Conservation (phyloP, 2,113 vertebrate genomes). For the Peromyscus californicus region DNA sequence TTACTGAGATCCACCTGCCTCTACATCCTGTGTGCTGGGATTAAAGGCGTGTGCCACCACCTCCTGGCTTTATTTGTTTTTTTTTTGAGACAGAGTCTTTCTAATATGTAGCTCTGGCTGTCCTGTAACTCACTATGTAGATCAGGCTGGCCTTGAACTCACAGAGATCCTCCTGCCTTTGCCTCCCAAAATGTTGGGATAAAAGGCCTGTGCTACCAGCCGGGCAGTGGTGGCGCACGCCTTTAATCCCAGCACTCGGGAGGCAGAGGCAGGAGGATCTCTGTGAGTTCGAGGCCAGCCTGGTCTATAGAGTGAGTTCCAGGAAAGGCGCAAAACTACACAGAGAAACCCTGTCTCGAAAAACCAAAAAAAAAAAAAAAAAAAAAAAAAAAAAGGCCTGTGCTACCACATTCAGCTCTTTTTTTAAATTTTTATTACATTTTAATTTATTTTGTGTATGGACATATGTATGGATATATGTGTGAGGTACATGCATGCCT, state of each 20-base stretch:
- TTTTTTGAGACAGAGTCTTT: neutral
- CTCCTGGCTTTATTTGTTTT: neutral
- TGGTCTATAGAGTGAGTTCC: too few relatives aligned
- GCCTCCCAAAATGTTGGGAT: neutral
- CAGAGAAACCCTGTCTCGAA: too few relatives aligned
- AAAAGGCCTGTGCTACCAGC: neutral
- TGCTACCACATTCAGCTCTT: neutral
- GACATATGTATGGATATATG: neutral
- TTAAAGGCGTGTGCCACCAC: neutral
- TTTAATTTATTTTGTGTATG: neutral
- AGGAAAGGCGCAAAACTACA: too few relatives aligned
- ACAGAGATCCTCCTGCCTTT: neutral
- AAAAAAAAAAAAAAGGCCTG: neutral
- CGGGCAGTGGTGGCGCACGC: too few relatives aligned
- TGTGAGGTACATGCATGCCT: too few relatives aligned
- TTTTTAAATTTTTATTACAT: neutral
- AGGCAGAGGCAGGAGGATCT: too few relatives aligned
- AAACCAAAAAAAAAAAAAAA: too few relatives aligned
- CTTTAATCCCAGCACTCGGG: too few relatives aligned
- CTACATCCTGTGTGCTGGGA: neutral
- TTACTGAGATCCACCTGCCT: neutral
- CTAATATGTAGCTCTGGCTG: neutral
- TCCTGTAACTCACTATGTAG: neutral
- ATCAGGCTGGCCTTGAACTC: neutral
- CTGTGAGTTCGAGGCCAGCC: too few relatives aligned